Conservation (phyloP, 30 jellyfish, hydroid and myxozoan species). For the Sanderia malayensis region DNA sequence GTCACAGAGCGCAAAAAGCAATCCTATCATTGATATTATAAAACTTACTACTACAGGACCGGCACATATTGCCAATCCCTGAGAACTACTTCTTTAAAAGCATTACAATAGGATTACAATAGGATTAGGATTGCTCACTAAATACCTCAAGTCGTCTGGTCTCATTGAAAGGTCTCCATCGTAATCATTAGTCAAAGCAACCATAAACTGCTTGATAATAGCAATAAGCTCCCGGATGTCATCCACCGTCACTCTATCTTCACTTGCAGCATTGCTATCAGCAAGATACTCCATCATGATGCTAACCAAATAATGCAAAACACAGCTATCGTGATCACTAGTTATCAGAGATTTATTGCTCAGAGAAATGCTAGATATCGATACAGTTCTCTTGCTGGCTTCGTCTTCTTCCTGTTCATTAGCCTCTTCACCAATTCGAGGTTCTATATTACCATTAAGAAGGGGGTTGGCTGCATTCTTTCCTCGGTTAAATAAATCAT, state of each 20-base stretch:
- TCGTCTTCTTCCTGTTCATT: neutral
- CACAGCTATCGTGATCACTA: conserved; percentile 32
- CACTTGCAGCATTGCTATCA: conserved; percentile 22
- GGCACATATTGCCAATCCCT: too few species aligned
- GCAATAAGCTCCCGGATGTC: conserved; percentile 38
- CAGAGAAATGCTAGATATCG: conserved; percentile 12
- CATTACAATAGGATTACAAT: too few species aligned
- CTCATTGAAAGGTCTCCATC: conserved; percentile 41
- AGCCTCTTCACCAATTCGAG: conserved; percentile 1
- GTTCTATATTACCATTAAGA: conserved; percentile 35
- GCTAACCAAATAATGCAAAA: conserved; percentile 16
- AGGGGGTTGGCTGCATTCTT: neutral
- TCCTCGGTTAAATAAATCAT: conserved; percentile 46
- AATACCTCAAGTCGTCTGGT: conserved; percentile 40
- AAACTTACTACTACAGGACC: too few species aligned
- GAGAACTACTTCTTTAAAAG: too few species aligned
- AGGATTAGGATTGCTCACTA: too few species aligned
- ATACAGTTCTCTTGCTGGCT: conserved; percentile 21
- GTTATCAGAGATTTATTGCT: conserved; percentile 22
- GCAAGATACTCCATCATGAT: conserved; percentile 42
- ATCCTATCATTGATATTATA: too few species aligned
- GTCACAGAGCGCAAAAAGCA: too few species aligned
- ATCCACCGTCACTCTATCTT: conserved; percentile 19
- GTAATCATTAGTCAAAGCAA: conserved; percentile 32
- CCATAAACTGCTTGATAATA: conserved; percentile 12